Percentiles rank a stretch among this genome's conserved stretches.
Evolutionary conservation across 2,113 vertebrate genomes (phyloP).

Genomic region (Spilogale gracilis): DNA sequence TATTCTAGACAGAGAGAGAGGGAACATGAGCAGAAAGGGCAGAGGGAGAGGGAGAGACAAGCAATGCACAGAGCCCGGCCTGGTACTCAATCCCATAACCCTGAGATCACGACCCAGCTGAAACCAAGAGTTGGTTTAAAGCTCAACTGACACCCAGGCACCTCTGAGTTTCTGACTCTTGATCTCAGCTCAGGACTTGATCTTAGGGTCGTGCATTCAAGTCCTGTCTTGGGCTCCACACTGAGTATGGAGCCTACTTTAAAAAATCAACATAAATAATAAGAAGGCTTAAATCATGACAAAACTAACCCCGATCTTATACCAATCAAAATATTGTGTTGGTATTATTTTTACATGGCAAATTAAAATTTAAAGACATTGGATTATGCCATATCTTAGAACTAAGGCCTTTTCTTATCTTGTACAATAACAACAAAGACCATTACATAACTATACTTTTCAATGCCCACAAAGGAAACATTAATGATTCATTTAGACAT

Average conservation of each 20-base stretch:
- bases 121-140: too few relatives aligned
- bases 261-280: not conserved
- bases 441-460: slow-evolving; percentile 46
- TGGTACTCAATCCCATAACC: too few relatives aligned
- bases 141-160: too few relatives aligned
- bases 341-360: slow-evolving; percentile 33
- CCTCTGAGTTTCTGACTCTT: too few relatives aligned
- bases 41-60: too few relatives aligned
- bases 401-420: slow-evolving; percentile 18
- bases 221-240: not conserved
- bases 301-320: slow-evolving; percentile 4
- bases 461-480: not conserved
- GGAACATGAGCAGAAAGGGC: too few relatives aligned
- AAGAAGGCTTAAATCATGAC: slow-evolving; percentile 1
- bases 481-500: not conserved
- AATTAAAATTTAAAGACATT: slow-evolving; percentile 28
- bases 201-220: not conserved
- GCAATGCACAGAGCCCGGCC: too few relatives aligned
- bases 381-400: not conserved
- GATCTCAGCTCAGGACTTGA: not conserved
- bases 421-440: not conserved
- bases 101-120: too few relatives aligned
- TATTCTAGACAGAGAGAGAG: too few relatives aligned
- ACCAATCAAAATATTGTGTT: slow-evolving; percentile 2
- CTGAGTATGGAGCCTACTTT: not conserved